Evolutionary conservation across 2,888 invertebrate genomes (phyloP).

Genomic region (Hermodice carunculata): DNA sequence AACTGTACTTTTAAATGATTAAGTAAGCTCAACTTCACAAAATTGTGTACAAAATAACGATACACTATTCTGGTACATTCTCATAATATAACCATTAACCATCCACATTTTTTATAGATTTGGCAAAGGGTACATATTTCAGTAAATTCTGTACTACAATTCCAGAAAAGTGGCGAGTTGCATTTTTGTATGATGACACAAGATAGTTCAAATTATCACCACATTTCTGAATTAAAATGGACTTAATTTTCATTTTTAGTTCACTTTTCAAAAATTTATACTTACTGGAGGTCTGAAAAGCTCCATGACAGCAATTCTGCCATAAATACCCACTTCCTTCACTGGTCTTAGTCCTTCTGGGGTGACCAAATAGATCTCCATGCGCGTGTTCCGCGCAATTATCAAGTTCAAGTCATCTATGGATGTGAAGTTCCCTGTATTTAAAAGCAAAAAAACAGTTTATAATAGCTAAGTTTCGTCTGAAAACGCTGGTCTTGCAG

Average conservation of each 20-base stretch:
- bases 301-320: constrained; percentile 94
- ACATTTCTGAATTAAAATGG: not conserved
- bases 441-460: too few species aligned
- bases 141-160: too few species aligned
- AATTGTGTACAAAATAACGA: not conserved
- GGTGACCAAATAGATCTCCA: constrained; percentile 96
- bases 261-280: constrained; percentile 2
- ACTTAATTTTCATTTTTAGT: too few species aligned
- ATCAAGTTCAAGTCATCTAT: constrained; percentile 93
- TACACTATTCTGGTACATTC: too few species aligned
- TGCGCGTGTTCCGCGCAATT: constrained; percentile 92
- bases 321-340: constrained; percentile 93
- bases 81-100: too few species aligned
- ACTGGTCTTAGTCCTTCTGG: constrained; percentile 95
- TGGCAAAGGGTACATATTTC: too few species aligned
- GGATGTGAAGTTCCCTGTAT: constrained; percentile 93
- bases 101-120: too few species aligned
- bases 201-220: not conserved
- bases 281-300: constrained; percentile 87
- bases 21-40: not conserved
- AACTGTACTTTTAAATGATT: too few species aligned
- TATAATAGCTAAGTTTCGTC: too few species aligned
- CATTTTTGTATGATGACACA: not conserved
- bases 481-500: too few species aligned
- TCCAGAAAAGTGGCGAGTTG: too few species aligned